Evolutionary conservation across 92 coral and sea anemone genomes (phyloP).

Genomic region (Porites evermanni): DNA sequence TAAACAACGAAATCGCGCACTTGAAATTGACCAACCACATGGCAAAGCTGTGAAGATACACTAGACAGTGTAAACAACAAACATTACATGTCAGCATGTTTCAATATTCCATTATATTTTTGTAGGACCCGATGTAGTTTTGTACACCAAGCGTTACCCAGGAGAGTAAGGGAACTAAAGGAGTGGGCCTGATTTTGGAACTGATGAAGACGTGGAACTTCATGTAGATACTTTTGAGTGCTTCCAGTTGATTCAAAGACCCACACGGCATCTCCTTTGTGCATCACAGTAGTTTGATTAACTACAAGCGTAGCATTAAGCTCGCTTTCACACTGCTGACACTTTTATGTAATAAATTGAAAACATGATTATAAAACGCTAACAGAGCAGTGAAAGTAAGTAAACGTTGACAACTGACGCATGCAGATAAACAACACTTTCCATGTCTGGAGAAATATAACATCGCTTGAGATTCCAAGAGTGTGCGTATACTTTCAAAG

Average conservation of each 20-base stretch:
- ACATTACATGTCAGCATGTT: no score
- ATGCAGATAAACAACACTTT: neutral
- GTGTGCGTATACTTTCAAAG: slow-evolving; percentile 19
- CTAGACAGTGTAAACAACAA: no score
- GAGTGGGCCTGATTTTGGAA: neutral
- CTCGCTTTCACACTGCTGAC: neutral
- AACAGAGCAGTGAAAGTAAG: neutral
- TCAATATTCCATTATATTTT: neutral
- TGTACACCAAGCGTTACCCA: slow-evolving; percentile 21
- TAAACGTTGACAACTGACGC: neutral
- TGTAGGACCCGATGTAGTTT: slow-evolving; percentile 26
- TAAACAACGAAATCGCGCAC: no score
- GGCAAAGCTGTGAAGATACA: no score
- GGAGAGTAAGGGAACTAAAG: neutral
- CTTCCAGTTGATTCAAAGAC: slow-evolving; percentile 11
- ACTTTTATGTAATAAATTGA: neutral
- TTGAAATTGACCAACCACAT: no score
- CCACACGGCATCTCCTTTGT: neutral
- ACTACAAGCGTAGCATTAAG: neutral
- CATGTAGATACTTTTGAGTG: slow-evolving; percentile 19
- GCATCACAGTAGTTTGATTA: slow-evolving; percentile 16
- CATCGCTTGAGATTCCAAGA: neutral
- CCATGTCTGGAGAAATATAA: neutral
- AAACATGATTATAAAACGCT: slow-evolving; percentile 18
- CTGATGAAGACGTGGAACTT: neutral